Evolutionary conservation across 2,113 vertebrate genomes (phyloP).

Genomic region (Erinaceus europaeus): DNA sequence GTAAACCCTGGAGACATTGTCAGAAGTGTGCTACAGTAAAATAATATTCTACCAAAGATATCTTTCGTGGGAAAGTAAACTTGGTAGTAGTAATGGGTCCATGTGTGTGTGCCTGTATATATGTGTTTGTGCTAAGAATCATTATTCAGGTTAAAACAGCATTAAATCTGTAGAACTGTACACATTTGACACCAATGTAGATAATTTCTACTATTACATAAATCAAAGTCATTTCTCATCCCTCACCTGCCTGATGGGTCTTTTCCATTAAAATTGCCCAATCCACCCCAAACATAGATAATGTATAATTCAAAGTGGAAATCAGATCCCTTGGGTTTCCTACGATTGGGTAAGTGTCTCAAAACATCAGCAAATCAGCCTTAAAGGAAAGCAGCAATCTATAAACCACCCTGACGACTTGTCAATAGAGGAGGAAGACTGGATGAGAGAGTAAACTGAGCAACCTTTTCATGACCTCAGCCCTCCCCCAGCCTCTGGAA

Average conservation of each 20-base stretch:
- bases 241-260: conserved; percentile 3
- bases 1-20: conserved; percentile 31
- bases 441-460: conserved; percentile 54
- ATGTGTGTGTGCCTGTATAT: neutral
- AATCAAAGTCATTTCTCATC: conserved; percentile 36
- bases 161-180: conserved; percentile 44
- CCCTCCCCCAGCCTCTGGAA: conserved; percentile 64
- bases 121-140: neutral
- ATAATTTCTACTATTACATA: conserved; percentile 50
- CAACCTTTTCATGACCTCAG: conserved; percentile 69
- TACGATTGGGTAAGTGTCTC: conserved; percentile 71
- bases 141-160: conserved; percentile 46
- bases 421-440: conserved; percentile 58
- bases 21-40: neutral
- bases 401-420: conserved; percentile 64
- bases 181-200: conserved; percentile 15
- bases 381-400: conserved; percentile 62
- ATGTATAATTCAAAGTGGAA: conserved; percentile 64
- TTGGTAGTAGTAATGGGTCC: neutral
- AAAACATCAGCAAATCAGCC: conserved; percentile 67
- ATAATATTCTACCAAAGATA: conserved; percentile 31
- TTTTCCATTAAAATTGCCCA: conserved; percentile 61
- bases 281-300: conserved; percentile 56
- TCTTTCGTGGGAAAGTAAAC: neutral
- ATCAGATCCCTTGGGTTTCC: conserved; percentile 64